phyloP scores from a whole-genome alignment of 2,888 invertebrate species.

The Tachina lurida region DNA sequence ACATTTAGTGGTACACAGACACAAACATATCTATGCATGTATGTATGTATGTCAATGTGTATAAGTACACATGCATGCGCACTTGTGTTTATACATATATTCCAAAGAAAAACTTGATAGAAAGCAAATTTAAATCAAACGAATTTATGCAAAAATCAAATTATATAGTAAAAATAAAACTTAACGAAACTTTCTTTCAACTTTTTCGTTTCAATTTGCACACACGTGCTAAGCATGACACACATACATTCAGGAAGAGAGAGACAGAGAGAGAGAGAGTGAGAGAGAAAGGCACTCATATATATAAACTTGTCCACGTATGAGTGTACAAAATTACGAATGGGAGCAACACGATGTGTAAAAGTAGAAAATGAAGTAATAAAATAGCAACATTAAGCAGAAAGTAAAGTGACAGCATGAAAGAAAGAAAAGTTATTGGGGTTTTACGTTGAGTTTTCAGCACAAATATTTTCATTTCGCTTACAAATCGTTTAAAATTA shows the following conservation, averaged over 20 bases:
- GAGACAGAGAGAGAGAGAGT: too few relatives aligned
- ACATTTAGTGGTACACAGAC: slow-evolving; percentile 21
- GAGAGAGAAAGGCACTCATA: neutral
- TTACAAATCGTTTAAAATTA: slow-evolving; percentile 32
- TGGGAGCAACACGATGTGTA: slow-evolving; percentile 31
- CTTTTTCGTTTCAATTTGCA: slow-evolving; percentile 5
- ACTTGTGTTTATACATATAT: neutral
- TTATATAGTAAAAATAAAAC: slow-evolving; percentile 51
- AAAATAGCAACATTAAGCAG: slow-evolving; percentile 5
- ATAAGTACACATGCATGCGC: neutral
- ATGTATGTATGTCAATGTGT: too few relatives aligned
- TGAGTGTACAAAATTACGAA: slow-evolving; percentile 30
- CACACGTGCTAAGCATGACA: slow-evolving; percentile 60
- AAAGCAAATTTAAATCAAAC: neutral
- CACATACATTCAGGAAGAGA: neutral
- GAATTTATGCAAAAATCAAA: slow-evolving; percentile 20
- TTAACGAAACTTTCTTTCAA: slow-evolving; percentile 63
- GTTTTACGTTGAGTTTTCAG: slow-evolving; percentile 57
- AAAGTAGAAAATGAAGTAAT: slow-evolving; percentile 10
- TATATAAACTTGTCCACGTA: slow-evolving; percentile 3
- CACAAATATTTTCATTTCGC: slow-evolving; percentile 64
- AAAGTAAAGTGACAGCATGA: slow-evolving; percentile 51
- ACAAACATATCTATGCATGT: too few relatives aligned
- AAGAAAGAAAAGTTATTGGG: slow-evolving; percentile 50
- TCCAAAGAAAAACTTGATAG: neutral